Evolutionary conservation across 2,888 invertebrate genomes (phyloP).

Genomic region (Bruchidius siliquastri): DNA sequence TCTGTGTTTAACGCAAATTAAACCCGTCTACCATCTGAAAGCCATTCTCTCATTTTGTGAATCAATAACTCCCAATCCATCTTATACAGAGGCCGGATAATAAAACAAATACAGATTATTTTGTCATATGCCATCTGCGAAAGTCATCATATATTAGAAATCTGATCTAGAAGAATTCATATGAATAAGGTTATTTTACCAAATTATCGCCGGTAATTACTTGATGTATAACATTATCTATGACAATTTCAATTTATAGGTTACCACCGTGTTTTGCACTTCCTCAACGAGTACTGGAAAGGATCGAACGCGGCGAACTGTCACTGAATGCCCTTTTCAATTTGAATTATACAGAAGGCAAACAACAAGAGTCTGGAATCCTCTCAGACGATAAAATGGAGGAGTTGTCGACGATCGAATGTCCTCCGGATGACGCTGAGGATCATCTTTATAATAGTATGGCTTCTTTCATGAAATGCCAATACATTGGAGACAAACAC

Average conservation of each 20-base stretch:
- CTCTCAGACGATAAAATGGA: constrained; percentile 31
- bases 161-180: too few relatives aligned
- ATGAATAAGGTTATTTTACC: too few relatives aligned
- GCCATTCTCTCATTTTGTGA: too few relatives aligned
- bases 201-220: too few relatives aligned
- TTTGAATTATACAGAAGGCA: constrained; percentile 39
- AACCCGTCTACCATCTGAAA: too few relatives aligned
- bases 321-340: constrained; percentile 48
- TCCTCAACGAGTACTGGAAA: constrained; percentile 49
- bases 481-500: constrained; percentile 58
- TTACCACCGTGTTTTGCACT: constrained; percentile 72
- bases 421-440: constrained; percentile 31
- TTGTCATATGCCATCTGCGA: too few relatives aligned
- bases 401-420: constrained; percentile 16
- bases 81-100: too few relatives aligned
- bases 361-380: constrained; percentile 45
- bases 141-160: too few relatives aligned
- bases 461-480: constrained; percentile 48
- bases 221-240: too few relatives aligned
- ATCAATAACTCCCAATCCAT: too few relatives aligned
- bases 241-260: constrained; percentile 66
- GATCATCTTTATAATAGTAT: constrained; percentile 30
- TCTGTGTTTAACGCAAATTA: too few relatives aligned
- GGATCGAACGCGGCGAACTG: constrained; percentile 45
- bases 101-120: too few relatives aligned